phyloP scores from a whole-genome alignment of 2,113 vertebrate genomes.

The Ia io region DNA sequence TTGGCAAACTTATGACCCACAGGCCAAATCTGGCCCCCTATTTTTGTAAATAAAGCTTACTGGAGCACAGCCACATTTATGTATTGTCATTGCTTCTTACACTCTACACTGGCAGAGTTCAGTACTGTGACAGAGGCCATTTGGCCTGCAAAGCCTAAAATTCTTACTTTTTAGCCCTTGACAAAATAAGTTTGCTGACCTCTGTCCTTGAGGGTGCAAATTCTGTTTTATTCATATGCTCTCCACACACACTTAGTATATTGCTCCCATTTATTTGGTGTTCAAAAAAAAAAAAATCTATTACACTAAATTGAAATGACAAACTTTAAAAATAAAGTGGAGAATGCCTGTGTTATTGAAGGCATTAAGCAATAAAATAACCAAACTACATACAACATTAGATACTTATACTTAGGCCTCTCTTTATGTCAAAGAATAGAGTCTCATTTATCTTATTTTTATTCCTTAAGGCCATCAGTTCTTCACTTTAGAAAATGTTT shows the following conservation, averaged over 20 bases:
- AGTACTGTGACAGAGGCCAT: not conserved
- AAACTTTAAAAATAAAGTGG: not conserved
- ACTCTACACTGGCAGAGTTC: not conserved
- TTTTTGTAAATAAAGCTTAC: not conserved
- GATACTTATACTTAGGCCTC: not conserved
- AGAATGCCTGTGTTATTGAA: not conserved
- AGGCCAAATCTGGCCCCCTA: not conserved
- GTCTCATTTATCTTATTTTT: not conserved
- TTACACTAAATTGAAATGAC: not conserved
- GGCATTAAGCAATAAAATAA: not conserved
- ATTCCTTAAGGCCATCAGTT: not conserved
- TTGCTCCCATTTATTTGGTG: not conserved
- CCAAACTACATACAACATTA: not conserved
- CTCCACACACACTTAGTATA: not conserved
- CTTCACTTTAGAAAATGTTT: not conserved
- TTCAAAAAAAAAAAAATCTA: not conserved
- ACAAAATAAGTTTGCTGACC: not conserved
- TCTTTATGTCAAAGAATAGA: constrained; percentile 1
- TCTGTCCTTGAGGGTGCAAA: not conserved
- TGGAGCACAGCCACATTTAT: not conserved
- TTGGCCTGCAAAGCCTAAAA: not conserved
- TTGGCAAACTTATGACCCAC: not conserved
- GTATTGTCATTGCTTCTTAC: not conserved
- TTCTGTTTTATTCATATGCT: not conserved
- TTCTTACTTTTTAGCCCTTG: not conserved